phyloP scores from a whole-genome alignment of 2,113 vertebrate genomes.

The Fregata magnificens region DNA sequence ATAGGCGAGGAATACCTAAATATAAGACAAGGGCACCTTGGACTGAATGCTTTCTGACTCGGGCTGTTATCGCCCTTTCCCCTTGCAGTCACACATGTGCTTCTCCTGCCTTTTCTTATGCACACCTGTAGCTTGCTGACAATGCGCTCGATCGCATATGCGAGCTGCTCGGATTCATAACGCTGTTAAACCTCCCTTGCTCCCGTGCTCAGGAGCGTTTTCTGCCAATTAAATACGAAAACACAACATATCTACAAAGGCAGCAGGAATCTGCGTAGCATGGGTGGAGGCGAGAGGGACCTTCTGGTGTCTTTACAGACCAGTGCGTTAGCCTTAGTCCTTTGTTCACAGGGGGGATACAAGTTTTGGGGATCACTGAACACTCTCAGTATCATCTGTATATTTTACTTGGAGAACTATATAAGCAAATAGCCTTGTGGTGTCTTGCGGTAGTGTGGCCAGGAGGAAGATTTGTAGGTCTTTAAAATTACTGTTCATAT shows the following conservation, averaged over 20 bases:
- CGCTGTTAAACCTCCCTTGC: accelerated
- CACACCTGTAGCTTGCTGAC: not conserved
- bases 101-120: conserved; percentile 4
- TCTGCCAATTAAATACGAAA: not conserved
- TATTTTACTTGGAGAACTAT: not conserved
- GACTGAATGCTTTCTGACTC: not conserved
- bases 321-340: not conserved
- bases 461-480: not conserved
- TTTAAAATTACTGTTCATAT: not conserved
- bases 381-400: not conserved
- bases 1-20: conserved; percentile 58
- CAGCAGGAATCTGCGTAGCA: not conserved
- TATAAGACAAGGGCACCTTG: conserved; percentile 68
- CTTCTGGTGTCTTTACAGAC: not conserved
- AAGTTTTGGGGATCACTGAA: not conserved
- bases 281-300: not conserved
- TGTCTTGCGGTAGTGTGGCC: not conserved
- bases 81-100: not conserved
- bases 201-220: accelerated
- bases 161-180: not conserved
- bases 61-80: not conserved
- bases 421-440: not conserved
- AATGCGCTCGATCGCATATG: accelerated
- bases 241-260: not conserved
- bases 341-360: not conserved